Base-by-base conservation (phyloP, 2,113 vertebrate species). In the Ivindomyrus marchei region DNA sequence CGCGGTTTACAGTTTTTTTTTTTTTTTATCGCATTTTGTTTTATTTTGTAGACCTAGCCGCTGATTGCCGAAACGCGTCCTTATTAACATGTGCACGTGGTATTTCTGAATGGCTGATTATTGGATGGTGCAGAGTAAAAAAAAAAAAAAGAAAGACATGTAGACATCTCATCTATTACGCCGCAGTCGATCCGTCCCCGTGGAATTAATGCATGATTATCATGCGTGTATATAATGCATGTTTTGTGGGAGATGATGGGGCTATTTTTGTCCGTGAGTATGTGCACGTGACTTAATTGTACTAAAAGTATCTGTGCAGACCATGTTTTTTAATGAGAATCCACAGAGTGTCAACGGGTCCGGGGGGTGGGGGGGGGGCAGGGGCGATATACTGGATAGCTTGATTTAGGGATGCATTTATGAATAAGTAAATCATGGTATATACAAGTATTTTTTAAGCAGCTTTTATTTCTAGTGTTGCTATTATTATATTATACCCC, bases 111-210 rank as follows among this genome's bases (percentile, higher is more conserved):
- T 27, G 45, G 27, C 50, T 36, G 52, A 15, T 17, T 58, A 42
- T 39, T 39, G 36, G 19, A 88, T 46, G 17, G 36, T 42, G 39
- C 36, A 9, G 56, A 24, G 17, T 42, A 53, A n/a, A 53, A 39
- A 50, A 31, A 31, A 19, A 50, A 27, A 9, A 27, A 66, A 66
- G 3, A 21, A 70, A 27, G 13, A 39, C 27, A 19, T 36, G 36
- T n/a, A 24, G 39, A 85, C 83, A 46, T 85, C 45, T 45, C 17
- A n/a, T 85, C 45, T n/a, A 46, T 47, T 46, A 85, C 10, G 83
- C n/a, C 31, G 8, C 15, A 3, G 0, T 87, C 84, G 56, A 46
- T 94, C 88, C 52, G 92, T 88, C 49, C 31, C 5, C 24, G 70
- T 66, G 74, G 88, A 39, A 31, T 56, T 53, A 58, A 46, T 86